Percentiles rank a stretch among this genome's conserved stretches.
Conservation (phyloP, 1,140 invertebrate species). For the Diorhabda sublineata region DNA sequence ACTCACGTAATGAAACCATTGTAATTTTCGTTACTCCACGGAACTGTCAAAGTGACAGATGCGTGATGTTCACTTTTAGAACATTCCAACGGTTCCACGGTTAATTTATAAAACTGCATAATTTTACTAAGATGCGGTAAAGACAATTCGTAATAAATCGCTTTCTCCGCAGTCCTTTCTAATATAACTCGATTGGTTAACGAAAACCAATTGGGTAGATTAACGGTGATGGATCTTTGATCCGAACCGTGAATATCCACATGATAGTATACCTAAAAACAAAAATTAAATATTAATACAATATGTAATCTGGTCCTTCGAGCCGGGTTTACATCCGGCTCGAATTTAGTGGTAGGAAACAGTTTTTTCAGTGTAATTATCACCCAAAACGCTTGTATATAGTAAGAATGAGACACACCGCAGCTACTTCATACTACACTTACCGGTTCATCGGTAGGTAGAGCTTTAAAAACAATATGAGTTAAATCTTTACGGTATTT, state of each 20-base stretch:
- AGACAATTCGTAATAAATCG: conserved; percentile 57
- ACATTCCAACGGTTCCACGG: conserved; percentile 53
- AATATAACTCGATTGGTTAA: conserved; percentile 44
- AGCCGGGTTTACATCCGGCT: too few species aligned
- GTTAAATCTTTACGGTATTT: conserved; percentile 55
- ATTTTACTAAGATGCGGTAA: conserved; percentile 54
- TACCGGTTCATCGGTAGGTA: conserved; percentile 57
- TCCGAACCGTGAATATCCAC: conserved; percentile 60
- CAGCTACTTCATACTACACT: conserved; percentile 25
- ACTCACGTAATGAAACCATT: conserved; percentile 58
- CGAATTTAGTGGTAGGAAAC: too few species aligned
- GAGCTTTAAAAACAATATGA: conserved; percentile 67
- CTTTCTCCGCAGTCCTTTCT: conserved; percentile 52
- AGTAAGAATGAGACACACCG: too few species aligned
- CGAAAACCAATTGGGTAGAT: conserved; percentile 51
- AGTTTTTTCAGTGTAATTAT: too few species aligned
- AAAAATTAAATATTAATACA: conserved; percentile 4
- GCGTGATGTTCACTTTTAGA: conserved; percentile 51
- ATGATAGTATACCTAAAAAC: conserved; percentile 56
- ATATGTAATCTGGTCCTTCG: too few species aligned
- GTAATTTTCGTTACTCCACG: conserved; percentile 61
- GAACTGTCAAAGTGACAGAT: conserved; percentile 58
- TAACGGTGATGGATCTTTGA: conserved; percentile 53
- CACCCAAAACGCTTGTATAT: too few species aligned
- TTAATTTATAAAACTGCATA: conserved; percentile 58